Base-by-base conservation (phyloP, 53 echinoderm and acorn worm species). In the Stichopus horrens region DNA sequence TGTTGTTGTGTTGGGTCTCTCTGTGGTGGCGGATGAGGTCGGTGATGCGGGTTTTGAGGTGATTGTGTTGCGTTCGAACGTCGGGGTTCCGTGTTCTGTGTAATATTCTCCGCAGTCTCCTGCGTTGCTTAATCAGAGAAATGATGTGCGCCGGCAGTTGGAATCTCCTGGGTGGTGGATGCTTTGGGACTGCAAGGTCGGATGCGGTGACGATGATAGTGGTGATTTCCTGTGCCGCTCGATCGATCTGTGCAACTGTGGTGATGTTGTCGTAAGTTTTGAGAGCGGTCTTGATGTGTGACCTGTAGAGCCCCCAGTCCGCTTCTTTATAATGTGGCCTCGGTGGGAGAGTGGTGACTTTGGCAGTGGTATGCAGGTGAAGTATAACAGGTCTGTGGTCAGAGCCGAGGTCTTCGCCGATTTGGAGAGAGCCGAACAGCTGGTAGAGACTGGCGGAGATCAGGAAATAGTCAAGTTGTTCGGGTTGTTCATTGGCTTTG, bases 211-310 rank as follows among this genome's bases (percentile, higher is more conserved):
- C 9, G 63, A 83, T 83, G 22, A 83, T 9, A 9, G 58, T 23
- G 8, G 83, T 83, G 23, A 83, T 59, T 58, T 83, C 57, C 11
- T 83, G 9, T 9, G 83, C 83, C 60, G 83, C 83, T 7, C 2
- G 13, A 9, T 83, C 83, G 21, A 63, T 83, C 6, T 68, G 14
- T 18, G 7, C 8, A 4, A 5, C 16, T 5, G 5, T 54, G 7
- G 54, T 5, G 16, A 56, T 79, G 8, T 54, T 57, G 22, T 60
- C 63, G 23, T 10, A 58, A 0, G 58, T 4, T 59, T 59, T 56
- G 19, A 60, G 9, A 21, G 58, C n/a, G 65, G 22, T 23, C 3
- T 5, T 7, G 83, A 83, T 83, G 83, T 83, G 10, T 7, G 8
- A 8, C 23, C 83, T 83, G 63, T 66, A 83, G 7, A 65, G 55